Percentiles rank a stretch among this genome's conserved stretches.
These are phyloP conservation scores for Pachypeltis micranthus DNA, from an alignment of 1,140 invertebrate species.

Conservation along the genomic window DNA sequence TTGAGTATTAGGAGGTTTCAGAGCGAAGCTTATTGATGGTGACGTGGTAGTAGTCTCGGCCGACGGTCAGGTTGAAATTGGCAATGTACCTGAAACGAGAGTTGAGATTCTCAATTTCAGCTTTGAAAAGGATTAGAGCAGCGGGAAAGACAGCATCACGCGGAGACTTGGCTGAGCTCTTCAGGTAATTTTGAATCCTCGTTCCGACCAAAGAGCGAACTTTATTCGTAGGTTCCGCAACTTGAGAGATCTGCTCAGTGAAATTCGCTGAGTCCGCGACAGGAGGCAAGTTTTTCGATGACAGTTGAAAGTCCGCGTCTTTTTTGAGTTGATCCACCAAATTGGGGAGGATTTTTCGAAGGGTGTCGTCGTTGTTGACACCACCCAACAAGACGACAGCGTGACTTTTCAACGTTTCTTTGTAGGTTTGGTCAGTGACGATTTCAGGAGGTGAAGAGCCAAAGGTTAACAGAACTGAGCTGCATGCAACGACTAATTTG, in stretches of 20 bases:
- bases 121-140: conserved; percentile 10
- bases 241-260: not conserved
- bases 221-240: conserved; percentile 7
- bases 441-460: not conserved
- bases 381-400: conserved; percentile 1
- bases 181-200: conserved; percentile 2
- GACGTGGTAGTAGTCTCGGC: not conserved
- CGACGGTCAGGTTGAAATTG: not conserved
- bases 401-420: conserved; percentile 10
- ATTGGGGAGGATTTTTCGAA: conserved; percentile 5
- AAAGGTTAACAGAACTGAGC: conserved; percentile 1
- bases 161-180: not conserved
- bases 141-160: conserved; percentile 10
- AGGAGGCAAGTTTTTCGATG: not conserved
- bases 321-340: conserved; percentile 12
- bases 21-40: not conserved
- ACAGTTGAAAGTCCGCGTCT: conserved; percentile 4
- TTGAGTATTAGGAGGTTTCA: too few species aligned
- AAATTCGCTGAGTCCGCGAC: not conserved
- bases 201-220: not conserved
- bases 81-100: conserved; percentile 4
- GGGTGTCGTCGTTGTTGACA: not conserved
- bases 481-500: not conserved
- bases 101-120: conserved; percentile 7
- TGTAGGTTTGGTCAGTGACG: not conserved